Evolutionary conservation across 2,113 vertebrate genomes (phyloP).

Genomic region (Rhabdornis inornatus): DNA sequence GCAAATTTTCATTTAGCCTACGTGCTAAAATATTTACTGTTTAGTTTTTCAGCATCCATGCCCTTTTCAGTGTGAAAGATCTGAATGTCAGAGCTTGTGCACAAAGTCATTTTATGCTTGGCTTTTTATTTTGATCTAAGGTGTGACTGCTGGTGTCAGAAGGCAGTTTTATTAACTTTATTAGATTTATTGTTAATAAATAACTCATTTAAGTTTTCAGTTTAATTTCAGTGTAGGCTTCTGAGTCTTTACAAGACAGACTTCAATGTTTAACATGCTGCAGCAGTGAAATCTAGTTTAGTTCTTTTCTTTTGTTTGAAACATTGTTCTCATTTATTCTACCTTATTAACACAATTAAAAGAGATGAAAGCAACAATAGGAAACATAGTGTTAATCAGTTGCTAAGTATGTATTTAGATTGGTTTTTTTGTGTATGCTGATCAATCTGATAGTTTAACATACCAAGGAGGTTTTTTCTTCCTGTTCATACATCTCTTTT

Average conservation of each 20-base stretch:
- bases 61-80: not conserved
- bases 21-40: not conserved
- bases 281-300: not conserved
- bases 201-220: not conserved
- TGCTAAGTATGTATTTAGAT: not conserved
- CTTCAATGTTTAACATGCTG: not conserved
- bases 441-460: not conserved
- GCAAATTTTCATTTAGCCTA: not conserved
- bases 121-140: constrained; percentile 36
- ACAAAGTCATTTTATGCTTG: not conserved
- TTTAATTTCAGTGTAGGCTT: not conserved
- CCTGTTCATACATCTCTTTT: not conserved
- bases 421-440: not conserved
- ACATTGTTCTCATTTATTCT: not conserved
- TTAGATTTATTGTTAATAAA: constrained; percentile 45
- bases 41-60: not conserved
- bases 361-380: not conserved
- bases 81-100: not conserved
- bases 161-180: constrained; percentile 2
- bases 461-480: rapidly evolving
- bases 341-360: not conserved
- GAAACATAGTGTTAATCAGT: not conserved
- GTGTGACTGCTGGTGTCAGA: constrained; percentile 33
- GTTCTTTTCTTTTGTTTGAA: not conserved
- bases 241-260: constrained; percentile 1